Evolutionary conservation across 2,113 vertebrate genomes (phyloP).

Genomic region (Phaethon lepturus): DNA sequence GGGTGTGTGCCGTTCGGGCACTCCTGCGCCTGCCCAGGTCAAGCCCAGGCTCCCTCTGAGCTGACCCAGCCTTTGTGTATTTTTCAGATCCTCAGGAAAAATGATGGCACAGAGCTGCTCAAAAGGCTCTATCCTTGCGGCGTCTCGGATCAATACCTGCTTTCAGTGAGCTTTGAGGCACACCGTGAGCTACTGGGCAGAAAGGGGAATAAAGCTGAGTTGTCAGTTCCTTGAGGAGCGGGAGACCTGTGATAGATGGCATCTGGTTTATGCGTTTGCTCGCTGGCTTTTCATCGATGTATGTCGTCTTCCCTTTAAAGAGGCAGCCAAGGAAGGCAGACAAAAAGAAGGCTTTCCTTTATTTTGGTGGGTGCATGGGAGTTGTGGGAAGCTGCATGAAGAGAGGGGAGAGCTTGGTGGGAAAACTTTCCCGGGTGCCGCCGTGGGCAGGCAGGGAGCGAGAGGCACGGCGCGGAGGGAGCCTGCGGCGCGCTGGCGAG

Average conservation of each 20-base stretch:
- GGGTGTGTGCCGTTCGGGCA: not conserved
- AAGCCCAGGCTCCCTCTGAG: not conserved
- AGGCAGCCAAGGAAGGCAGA: not conserved
- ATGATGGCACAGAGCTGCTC: conserved; percentile 6
- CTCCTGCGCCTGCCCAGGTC: not conserved
- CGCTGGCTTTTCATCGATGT: conserved; percentile 6
- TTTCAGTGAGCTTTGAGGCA: conserved; percentile 53
- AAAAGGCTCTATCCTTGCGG: not conserved
- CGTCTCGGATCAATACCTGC: conserved; percentile 35
- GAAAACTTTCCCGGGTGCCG: not conserved
- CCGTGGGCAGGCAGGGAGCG: rapidly evolving
- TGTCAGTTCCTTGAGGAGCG: conserved; percentile 47
- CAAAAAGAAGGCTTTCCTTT: not conserved
- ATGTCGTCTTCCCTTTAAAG: conserved; percentile 21
- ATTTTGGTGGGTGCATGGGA: not conserved
- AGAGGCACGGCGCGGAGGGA: rapidly evolving
- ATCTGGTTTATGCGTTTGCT: not conserved
- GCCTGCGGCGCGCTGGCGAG: rapidly evolving
- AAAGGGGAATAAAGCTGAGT: conserved; percentile 51
- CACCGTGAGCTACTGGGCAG: not conserved
- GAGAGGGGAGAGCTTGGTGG: not conserved
- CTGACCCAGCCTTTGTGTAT: not conserved
- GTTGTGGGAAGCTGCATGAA: not conserved
- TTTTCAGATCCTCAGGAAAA: conserved; percentile 17
- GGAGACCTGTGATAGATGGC: conserved; percentile 54